Conservation (phyloP, 2,797 vertebrate genomes). For the Rhinogobio ventralis region DNA sequence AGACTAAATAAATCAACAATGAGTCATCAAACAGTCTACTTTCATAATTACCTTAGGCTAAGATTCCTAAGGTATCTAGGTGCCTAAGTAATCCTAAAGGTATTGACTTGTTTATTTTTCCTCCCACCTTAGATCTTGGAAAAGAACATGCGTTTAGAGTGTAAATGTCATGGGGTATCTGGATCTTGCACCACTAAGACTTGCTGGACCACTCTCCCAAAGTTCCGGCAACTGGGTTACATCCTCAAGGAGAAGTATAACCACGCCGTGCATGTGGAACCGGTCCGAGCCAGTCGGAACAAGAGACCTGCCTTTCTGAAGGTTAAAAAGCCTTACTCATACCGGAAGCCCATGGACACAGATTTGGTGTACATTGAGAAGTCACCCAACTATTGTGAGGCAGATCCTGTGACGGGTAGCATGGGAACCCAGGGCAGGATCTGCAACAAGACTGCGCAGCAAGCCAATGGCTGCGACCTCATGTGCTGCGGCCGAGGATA, state of each 20-base stretch:
- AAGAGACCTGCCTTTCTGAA: constrained; percentile 96
- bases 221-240: constrained; percentile 95
- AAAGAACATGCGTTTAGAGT: constrained; percentile 95
- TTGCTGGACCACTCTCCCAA: constrained; percentile 96
- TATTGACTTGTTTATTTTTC: constrained; percentile 37
- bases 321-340: constrained; percentile 93
- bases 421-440: constrained; percentile 93
- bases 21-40: constrained; percentile 57
- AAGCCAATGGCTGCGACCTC: constrained; percentile 92
- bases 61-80: constrained; percentile 46
- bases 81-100: constrained; percentile 39
- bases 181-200: constrained; percentile 98
- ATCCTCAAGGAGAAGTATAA: constrained; percentile 96
- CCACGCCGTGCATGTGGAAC: constrained; percentile 93
- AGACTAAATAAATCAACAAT: constrained; percentile 55
- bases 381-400: constrained; percentile 97
- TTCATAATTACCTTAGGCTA: constrained; percentile 52
- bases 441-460: constrained; percentile 94
- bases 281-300: constrained; percentile 92
- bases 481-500: constrained; percentile 98
- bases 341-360: constrained; percentile 94
- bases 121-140: constrained; percentile 84
- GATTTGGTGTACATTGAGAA: constrained; percentile 96
- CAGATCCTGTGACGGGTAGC: constrained; percentile 90
- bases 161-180: constrained; percentile 95